Evolutionary conservation across 2,888 invertebrate genomes (phyloP).

Genomic region (Podabrus alpinus): DNA sequence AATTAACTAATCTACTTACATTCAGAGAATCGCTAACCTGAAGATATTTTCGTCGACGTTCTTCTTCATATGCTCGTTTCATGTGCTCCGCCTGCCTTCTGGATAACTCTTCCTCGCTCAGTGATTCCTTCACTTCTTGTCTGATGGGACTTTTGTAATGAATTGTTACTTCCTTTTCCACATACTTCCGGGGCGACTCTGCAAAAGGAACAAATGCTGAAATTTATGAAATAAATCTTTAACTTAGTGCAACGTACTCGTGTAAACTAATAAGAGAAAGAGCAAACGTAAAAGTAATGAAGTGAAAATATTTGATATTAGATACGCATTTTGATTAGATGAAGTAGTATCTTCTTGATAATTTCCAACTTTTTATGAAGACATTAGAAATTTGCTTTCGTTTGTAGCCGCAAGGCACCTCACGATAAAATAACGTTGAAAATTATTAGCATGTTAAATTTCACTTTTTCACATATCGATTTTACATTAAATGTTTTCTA

Average conservation of each 20-base stretch:
- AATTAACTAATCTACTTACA: constrained; percentile 36
- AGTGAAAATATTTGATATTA: constrained; percentile 6
- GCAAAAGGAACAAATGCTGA: constrained; percentile 36
- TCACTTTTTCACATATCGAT: background rate
- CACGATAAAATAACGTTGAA: background rate
- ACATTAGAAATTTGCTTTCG: constrained; percentile 13
- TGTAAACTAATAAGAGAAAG: constrained; percentile 11
- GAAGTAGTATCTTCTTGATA: background rate
- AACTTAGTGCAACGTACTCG: background rate
- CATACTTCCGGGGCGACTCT: constrained; percentile 88
- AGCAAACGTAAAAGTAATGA: constrained; percentile 7
- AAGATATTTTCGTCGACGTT: constrained; percentile 86
- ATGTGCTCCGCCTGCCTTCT: constrained; percentile 87
- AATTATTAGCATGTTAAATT: constrained; percentile 2
- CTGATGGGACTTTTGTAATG: constrained; percentile 90
- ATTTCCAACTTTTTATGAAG: background rate
- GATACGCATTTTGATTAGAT: background rate
- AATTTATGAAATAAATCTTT: background rate
- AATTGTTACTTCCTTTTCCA: constrained; percentile 92
- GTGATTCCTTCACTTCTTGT: constrained; percentile 81
- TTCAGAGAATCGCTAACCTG: constrained; percentile 61
- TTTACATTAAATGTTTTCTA: background rate
- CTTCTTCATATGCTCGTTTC: constrained; percentile 88
- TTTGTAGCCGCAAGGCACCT: background rate
- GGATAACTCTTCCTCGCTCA: constrained; percentile 88